Evolutionary conservation across 2,113 vertebrate species (phyloP), one percentile per base, ranked within the genome.

Genomic region (Trogon surrucura): DNA sequence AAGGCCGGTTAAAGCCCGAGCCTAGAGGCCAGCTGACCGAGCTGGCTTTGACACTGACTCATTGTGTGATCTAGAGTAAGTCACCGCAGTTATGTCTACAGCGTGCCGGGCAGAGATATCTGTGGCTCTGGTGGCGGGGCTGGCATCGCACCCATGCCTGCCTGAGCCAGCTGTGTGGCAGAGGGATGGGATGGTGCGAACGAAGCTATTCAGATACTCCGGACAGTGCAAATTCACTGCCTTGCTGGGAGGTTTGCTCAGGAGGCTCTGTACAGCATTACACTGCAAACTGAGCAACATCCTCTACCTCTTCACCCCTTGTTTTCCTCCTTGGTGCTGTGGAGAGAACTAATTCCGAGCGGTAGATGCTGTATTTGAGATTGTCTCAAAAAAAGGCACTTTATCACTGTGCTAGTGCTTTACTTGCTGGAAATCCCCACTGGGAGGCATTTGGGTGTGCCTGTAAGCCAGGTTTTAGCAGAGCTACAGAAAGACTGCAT

Each of bases 161-260:
- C 61, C 25, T 23, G 19, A 23, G 50, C 36, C 54, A 17, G 70
- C 75, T 16, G 34, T 1, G 26, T 0, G 1, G 34, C 69, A 75
- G 44, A 51, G 38, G 58, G 45, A 3, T n/a, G 1, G 32, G 32
- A 0, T 1, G 1, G 54, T 8, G 62, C 9, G 2, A 72, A 17
- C 1, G 41, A 62, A 44, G 10, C 38, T 56, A 3, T 53, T 11
- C 2, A 16, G 66, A 85, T 44, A 8, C 65, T 75, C 48, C 2
- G 15, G 6, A 0, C 11, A 15, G 11, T 19, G 58, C 65, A 45
- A 27, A 45, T 0, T 9, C 32, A 44, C 16, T 1, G 0, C n/a
- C 26, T 14, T 6, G n/a, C 61, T 16, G 18, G 3, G 15, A 41
- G 27, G 5, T 48, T 53, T 47, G 61, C 50, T 77, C 41, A 20